phyloP scores from a whole-genome alignment of 2,797 vertebrate genomes.

The Danio jaintianensis region DNA sequence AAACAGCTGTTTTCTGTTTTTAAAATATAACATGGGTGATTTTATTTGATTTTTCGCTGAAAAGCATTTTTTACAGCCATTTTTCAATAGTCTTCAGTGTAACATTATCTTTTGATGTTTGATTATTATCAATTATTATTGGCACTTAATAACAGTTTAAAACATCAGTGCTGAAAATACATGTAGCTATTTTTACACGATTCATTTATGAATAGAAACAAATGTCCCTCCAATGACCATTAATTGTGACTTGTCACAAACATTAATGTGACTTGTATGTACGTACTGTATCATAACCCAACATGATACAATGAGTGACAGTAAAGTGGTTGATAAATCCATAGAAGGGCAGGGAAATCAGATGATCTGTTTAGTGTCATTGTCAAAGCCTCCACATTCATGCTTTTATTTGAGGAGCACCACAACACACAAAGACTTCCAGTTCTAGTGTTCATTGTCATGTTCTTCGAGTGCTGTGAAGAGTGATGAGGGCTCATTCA shows the following conservation, averaged over 20 bases:
- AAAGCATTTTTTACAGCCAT: too few species aligned
- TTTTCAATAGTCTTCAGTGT: too few species aligned
- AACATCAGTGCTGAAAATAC: too few species aligned
- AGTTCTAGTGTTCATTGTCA: not conserved
- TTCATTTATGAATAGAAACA: too few species aligned
- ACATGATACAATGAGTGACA: not conserved
- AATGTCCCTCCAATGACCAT: not conserved
- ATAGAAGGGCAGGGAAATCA: not conserved
- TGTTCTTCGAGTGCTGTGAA: not conserved
- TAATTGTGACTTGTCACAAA: not conserved
- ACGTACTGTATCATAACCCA: not conserved
- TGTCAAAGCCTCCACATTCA: not conserved
- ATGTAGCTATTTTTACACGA: too few species aligned
- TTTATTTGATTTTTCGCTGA: too few species aligned
- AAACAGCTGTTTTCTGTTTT: too few species aligned
- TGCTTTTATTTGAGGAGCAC: not conserved
- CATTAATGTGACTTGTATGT: not conserved
- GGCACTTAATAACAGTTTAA: too few species aligned
- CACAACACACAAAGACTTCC: not conserved
- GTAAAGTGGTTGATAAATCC: not conserved
- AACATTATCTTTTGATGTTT: too few species aligned
- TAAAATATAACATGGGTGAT: too few species aligned
- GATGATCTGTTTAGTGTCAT: not conserved
- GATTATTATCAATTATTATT: too few species aligned
- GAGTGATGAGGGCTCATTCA: not conserved